phyloP scores from a whole-genome alignment of 2,113 vertebrate species.

The Mesoclemmys tuberculata region DNA sequence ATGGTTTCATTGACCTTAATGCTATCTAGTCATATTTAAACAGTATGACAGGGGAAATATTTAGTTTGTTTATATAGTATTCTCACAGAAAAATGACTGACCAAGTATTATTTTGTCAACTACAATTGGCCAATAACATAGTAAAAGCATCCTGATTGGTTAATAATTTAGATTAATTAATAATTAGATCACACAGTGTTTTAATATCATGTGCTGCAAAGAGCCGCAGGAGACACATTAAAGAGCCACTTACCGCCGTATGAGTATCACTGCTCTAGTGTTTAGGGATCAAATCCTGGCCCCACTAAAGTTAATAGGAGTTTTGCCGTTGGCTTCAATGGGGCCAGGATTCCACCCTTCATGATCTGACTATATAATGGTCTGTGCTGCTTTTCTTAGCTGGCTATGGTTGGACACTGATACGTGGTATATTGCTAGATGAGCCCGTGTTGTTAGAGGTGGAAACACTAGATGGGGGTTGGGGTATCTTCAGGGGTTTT shows the following conservation, averaged over 20 bases:
- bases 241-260: too few species aligned
- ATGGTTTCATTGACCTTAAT: background rate
- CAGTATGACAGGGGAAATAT: background rate
- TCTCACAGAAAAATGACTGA: background rate
- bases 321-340: background rate
- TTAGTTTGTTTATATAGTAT: background rate
- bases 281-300: background rate
- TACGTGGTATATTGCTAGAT: constrained; percentile 15
- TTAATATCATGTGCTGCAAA: background rate
- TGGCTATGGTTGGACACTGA: constrained; percentile 5
- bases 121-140: too few species aligned
- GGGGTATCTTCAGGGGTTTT: constrained; percentile 49
- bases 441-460: constrained; percentile 6
- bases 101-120: background rate
- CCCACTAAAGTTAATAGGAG: background rate
- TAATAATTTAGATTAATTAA: background rate
- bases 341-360: constrained; percentile 13
- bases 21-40: background rate
- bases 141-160: background rate
- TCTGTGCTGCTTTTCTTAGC: constrained; percentile 34
- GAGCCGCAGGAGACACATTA: background rate
- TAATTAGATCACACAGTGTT: background rate
- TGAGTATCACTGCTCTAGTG: background rate
- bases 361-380: background rate
- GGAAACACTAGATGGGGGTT: background rate